Evolutionary conservation across 2,113 vertebrate species (phyloP), one percentile per base, ranked within the genome.

Genomic region (Archocentrus centrarchus): DNA sequence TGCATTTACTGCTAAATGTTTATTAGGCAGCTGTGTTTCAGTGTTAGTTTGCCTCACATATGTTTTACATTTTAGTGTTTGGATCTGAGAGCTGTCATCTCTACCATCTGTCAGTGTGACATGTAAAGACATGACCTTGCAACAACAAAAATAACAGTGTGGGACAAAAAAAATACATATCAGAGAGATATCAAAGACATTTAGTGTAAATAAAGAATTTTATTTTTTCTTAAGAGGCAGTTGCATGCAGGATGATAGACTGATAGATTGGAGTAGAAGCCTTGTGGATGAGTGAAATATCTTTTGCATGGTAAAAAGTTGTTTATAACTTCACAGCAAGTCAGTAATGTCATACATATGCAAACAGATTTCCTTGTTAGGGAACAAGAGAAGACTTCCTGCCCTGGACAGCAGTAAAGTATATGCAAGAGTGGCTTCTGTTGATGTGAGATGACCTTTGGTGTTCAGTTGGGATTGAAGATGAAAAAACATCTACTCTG

Each of bases 401-500:
- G 41, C 7, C 24, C n/a, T 24, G n/a, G 22, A 58, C 17, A 30
- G 14, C 27, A 30, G 59, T 30, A 8, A 60, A 60, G 59, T 60
- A 15, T 30, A 30, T 60, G 59, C 59, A 30, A 9, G 7, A 60
- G 59, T 30, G 14, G 59, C 14, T 30, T 14, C 24, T 60, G n/a
- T 18, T 39, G 47, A 27, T 62, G 32, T 32, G 11, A 37, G 64
- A 39, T 47, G 44, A 63, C 58, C 39, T 79, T 64, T 58, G 32
- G n/a, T 55, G 37, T 39, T 59, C 32, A 66, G 14, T 14, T 55
- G 44, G 13, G 61, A 61, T 20, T 3, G n/a, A 88, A 86, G 75
- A 88, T 59, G 44, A 86, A 78, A 83, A 82, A 75, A 81, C 78
- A 89, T 77, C 66, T 64, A 39, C 75, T 80, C 70, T 80, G 50